Evolutionary conservation across 2,888 invertebrate genomes (phyloP).

Genomic region (Napeogenes inachia): DNA sequence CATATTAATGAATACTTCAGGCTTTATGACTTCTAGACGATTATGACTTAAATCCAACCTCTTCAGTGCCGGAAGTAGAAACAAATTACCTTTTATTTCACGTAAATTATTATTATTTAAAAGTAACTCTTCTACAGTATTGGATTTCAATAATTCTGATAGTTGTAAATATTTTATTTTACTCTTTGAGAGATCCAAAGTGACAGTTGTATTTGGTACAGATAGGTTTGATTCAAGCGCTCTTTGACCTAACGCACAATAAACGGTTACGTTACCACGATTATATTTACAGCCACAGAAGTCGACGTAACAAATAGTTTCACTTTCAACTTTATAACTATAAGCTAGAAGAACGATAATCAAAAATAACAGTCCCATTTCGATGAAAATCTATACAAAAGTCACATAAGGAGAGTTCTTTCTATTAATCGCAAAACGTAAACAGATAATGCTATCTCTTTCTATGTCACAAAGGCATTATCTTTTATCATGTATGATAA

Average conservation of each 20-base stretch:
- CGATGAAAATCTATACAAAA: not conserved
- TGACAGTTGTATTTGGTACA: conserved; percentile 44
- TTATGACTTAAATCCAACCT: conserved; percentile 61
- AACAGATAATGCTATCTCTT: not conserved
- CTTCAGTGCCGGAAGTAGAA: conserved; percentile 50
- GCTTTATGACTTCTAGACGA: conserved; percentile 48
- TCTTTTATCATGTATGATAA: no score
- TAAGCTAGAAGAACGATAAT: not conserved
- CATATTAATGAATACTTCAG: conserved; percentile 50
- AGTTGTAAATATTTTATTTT: conserved; percentile 44
- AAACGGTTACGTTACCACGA: conserved; percentile 43
- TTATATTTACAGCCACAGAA: conserved; percentile 35
- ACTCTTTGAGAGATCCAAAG: conserved; percentile 54
- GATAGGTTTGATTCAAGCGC: conserved; percentile 32
- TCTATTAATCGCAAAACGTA: not conserved
- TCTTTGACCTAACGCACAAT: conserved; percentile 49
- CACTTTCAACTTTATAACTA: not conserved
- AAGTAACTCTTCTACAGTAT: conserved; percentile 44
- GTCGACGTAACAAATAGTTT: not conserved
- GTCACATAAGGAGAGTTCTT: not conserved
- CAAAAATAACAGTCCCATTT: not conserved
- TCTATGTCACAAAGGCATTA: no score
- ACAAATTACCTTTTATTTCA: conserved; percentile 43
- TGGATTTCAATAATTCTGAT: conserved; percentile 42
- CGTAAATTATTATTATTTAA: conserved; percentile 50